Evolutionary conservation across 1,140 invertebrate genomes (phyloP).

Genomic region (Neelides sp.): DNA sequence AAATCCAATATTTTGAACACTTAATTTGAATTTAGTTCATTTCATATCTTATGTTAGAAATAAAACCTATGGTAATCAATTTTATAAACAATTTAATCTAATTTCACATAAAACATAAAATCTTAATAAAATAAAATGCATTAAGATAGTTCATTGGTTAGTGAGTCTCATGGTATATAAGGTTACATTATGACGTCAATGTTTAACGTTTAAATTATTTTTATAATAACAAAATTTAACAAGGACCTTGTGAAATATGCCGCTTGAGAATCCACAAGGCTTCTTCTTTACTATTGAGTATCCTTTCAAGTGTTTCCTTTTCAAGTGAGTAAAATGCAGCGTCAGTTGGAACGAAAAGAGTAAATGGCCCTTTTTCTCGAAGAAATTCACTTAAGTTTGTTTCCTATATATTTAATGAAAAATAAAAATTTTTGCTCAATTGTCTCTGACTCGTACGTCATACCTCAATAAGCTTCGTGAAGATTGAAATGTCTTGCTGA

Average conservation of each 20-base stretch:
- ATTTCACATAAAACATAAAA: background rate
- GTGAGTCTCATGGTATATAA: conserved; percentile 4
- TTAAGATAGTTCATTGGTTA: conserved; percentile 1
- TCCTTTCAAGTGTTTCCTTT: conserved; percentile 35
- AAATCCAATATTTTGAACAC: too few relatives aligned
- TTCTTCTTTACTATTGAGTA: conserved; percentile 38
- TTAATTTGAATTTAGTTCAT: too few relatives aligned
- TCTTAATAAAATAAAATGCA: background rate
- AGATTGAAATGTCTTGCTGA: conserved; percentile 38
- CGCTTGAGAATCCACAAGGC: conserved; percentile 38
- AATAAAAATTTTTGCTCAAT: background rate
- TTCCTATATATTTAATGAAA: conserved; percentile 23
- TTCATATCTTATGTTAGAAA: too few relatives aligned
- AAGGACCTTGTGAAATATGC: conserved; percentile 41
- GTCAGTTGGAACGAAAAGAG: conserved; percentile 39
- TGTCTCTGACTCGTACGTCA: background rate
- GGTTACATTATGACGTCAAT: too few relatives aligned
- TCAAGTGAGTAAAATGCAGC: conserved; percentile 37
- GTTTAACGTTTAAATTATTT: too few relatives aligned
- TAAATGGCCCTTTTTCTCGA: conserved; percentile 36
- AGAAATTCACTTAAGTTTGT: conserved; percentile 39
- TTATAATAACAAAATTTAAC: background rate
- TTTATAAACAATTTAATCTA: too few relatives aligned
- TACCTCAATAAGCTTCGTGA: conserved; percentile 37
- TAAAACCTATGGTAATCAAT: too few relatives aligned